Percentiles rank a stretch among this genome's conserved stretches.
These are phyloP conservation scores for Drosophila pachea DNA, from an alignment of 1,140 invertebrate genomes.

Conservation along the genomic window DNA sequence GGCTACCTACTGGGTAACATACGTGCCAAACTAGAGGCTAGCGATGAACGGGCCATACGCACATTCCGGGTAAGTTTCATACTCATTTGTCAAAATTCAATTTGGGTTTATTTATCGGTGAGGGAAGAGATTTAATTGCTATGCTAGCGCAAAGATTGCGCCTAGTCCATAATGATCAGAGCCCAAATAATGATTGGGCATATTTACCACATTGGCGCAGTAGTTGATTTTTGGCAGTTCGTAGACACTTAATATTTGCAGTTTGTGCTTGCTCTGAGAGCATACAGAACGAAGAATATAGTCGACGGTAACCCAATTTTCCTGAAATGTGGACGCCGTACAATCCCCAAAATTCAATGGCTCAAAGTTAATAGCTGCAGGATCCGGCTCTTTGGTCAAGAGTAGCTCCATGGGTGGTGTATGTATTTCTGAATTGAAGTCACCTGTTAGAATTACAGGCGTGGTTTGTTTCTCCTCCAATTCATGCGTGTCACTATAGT, in stretches of 20 bases:
- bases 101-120: constrained; percentile 15
- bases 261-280: constrained; percentile 30
- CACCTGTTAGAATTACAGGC: constrained; percentile 92
- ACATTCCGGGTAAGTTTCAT: constrained; percentile 67
- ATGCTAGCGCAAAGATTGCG: constrained; percentile 56
- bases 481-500: background rate
- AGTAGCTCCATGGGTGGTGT: constrained; percentile 82
- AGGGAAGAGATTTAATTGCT: constrained; percentile 14
- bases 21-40: constrained; percentile 69
- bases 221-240: constrained; percentile 82
- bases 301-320: constrained; percentile 89
- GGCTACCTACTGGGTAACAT: constrained; percentile 71
- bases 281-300: constrained; percentile 85
- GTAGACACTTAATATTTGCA: constrained; percentile 79
- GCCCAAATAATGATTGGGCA: constrained; percentile 87
- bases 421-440: constrained; percentile 89
- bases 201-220: constrained; percentile 81
- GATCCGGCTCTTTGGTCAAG: background rate
- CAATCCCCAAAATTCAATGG: constrained; percentile 76
- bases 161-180: constrained; percentile 89
- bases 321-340: constrained; percentile 85
- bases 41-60: constrained; percentile 56
- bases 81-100: background rate
- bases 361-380: constrained; percentile 19
- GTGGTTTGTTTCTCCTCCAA: constrained; percentile 76